Evolutionary conservation across 2,888 invertebrate genomes (phyloP).

Genomic region (Parnassius mnemosyne): DNA sequence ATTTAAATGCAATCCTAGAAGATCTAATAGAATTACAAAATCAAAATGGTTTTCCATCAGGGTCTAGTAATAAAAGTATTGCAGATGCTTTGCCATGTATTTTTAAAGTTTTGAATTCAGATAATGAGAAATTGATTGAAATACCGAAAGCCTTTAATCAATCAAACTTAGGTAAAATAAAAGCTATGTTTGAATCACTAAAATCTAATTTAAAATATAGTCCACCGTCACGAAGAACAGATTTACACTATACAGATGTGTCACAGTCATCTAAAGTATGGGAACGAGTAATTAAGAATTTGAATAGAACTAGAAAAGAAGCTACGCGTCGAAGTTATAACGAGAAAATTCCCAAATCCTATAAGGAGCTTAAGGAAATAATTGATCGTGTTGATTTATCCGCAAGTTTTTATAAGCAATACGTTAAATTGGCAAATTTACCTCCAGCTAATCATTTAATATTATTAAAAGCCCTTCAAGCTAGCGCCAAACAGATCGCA

Average conservation of each 20-base stretch:
- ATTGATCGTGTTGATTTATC: slow-evolving; percentile 46
- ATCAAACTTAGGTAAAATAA: slow-evolving; percentile 42
- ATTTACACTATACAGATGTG: slow-evolving; percentile 32
- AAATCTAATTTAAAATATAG: slow-evolving; percentile 46
- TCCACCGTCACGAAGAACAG: slow-evolving; percentile 43
- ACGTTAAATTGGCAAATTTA: slow-evolving; percentile 42
- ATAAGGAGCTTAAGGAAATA: slow-evolving; percentile 45
- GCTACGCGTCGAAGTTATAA: slow-evolving; percentile 44
- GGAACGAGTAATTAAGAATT: slow-evolving; percentile 58
- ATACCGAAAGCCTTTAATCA: slow-evolving; percentile 10
- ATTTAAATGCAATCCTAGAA: slow-evolving; percentile 62
- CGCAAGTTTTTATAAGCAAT: slow-evolving; percentile 50
- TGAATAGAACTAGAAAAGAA: slow-evolving; percentile 37
- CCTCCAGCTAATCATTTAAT: slow-evolving; percentile 48
- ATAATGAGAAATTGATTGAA: slow-evolving; percentile 30
- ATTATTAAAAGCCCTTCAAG: slow-evolving; percentile 53
- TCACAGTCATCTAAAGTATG: slow-evolving; percentile 61
- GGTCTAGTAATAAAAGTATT: slow-evolving; percentile 45
- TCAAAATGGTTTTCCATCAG: slow-evolving; percentile 40
- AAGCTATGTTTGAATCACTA: slow-evolving; percentile 48
- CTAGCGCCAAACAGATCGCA: slow-evolving; percentile 46
- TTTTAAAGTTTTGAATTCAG: slow-evolving; percentile 52
- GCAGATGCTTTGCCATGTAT: slow-evolving; percentile 63
- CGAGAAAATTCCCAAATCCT: slow-evolving; percentile 39
- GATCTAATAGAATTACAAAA: slow-evolving; percentile 61